Conservation (phyloP, 2,113 vertebrate species). For the Eudyptes chrysolophus region DNA sequence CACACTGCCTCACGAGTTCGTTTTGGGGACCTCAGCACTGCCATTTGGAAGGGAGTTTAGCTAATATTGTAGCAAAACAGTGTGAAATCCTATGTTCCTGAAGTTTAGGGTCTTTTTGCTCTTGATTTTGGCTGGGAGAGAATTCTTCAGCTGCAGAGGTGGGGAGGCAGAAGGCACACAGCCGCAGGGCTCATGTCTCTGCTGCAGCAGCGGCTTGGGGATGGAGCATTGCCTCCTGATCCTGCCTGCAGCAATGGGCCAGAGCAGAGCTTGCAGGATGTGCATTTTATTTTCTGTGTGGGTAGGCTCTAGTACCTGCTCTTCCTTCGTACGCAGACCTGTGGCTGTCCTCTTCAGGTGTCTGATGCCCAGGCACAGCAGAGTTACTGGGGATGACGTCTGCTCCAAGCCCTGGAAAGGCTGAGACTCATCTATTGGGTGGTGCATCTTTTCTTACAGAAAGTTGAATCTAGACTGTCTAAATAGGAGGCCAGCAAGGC, state of each 20-base stretch:
- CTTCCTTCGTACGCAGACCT: accelerated
- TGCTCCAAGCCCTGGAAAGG: background rate
- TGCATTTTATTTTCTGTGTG: background rate
- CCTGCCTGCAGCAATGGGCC: accelerated
- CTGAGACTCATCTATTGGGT: background rate
- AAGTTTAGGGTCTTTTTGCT: background rate
- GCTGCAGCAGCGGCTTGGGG: background rate
- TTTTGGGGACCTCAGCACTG: background rate
- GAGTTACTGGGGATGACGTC: background rate
- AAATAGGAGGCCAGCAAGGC: background rate
- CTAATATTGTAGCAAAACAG: too few species aligned
- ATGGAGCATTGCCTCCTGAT: background rate
- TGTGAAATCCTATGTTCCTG: accelerated
- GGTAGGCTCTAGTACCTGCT: background rate
- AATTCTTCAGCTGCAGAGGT: background rate
- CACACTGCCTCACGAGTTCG: accelerated
- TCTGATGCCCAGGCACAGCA: background rate
- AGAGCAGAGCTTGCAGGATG: background rate
- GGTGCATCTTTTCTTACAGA: background rate
- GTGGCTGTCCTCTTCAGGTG: background rate
- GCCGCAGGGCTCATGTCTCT: accelerated
- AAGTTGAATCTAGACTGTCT: background rate
- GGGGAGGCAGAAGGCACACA: accelerated
- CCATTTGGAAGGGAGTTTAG: background rate
- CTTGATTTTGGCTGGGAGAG: background rate